These are phyloP conservation scores for Lophius piscatorius DNA, from an alignment of 2,113 vertebrate species.

Conservation along the genomic window DNA sequence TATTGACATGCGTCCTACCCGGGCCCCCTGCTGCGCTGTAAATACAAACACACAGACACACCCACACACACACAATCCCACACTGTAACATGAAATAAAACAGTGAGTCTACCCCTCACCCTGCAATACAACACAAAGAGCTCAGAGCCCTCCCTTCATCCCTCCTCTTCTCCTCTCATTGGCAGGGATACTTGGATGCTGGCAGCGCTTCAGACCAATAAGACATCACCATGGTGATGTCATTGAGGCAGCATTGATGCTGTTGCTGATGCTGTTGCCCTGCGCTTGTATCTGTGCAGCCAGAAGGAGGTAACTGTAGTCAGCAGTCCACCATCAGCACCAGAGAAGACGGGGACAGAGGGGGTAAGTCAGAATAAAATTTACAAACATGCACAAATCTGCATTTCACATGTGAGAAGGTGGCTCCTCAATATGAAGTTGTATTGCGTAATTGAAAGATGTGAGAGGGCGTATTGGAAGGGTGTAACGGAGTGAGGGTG, in stretches of 20 bases:
- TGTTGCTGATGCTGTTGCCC: constrained; percentile 83
- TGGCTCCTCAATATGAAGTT: background rate
- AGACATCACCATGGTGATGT: constrained; percentile 77
- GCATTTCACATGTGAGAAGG: background rate
- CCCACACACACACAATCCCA: constrained; percentile 5
- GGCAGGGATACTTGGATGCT: constrained; percentile 63
- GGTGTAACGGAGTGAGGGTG: constrained; percentile 37
- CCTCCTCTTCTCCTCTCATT: constrained; percentile 51
- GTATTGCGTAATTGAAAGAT: background rate
- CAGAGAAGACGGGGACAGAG: constrained; percentile 44
- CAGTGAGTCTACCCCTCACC: constrained; percentile 53
- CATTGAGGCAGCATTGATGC: constrained; percentile 77
- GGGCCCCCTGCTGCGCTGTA: constrained; percentile 42
- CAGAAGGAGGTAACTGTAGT: constrained; percentile 64
- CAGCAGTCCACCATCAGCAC: constrained; percentile 53
- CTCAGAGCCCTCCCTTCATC: constrained; percentile 52
- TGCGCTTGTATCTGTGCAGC: constrained; percentile 78
- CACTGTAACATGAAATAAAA: constrained; percentile 51
- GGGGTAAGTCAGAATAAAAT: constrained; percentile 57
- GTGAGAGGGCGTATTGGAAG: background rate
- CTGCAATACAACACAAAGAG: constrained; percentile 69
- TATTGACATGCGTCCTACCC: constrained; percentile 20
- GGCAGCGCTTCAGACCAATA: constrained; percentile 75
- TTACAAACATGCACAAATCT: constrained; percentile 9
- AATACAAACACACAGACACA: constrained; percentile 1